Base-by-base conservation (phyloP, 2,113 vertebrate genomes). In the Desmodus rotundus region DNA sequence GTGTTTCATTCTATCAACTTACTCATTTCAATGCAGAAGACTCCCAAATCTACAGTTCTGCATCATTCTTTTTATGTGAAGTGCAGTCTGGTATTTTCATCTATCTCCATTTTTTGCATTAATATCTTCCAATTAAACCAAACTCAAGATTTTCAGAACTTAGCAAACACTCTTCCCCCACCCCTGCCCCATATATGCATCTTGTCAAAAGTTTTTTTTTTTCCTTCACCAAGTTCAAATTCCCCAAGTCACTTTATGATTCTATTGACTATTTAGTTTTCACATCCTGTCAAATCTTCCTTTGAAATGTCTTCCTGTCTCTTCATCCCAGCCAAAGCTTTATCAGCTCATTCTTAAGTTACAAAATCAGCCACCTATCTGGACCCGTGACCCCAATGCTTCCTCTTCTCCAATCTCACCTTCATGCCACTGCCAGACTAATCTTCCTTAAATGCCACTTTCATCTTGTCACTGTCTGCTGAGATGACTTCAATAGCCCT, bases 361-460 rank as follows among this genome's bases (percentile, higher is more conserved):
- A 86, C 1, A 2, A 78, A 81, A 77, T 73, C 28, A 65, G 77
- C 67, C 70, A 91, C 65, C 86, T 50, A 17, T 6, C 77, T 83
- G 91, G 89, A 78, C 72, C 93, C 13, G 5, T 76, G 95, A 89
- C 87, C 89, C 54, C 41, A 43, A 38, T 54, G 83, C 83, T 93
- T 67, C 91, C 87, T 96, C 89, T 70, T 94, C 61, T 91, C 63
- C 78, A 38, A 15, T 65, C 87, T 95, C 74, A 93, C 70, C 58
- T 94, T 93, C 65, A 31, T 65, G 68, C 50, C 68, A 80, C 76
- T 83, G 92, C 92, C 72, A 78, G 63, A 81, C 87, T 84, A 96
- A 96, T 97, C 93, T 96, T 89, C 96, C 85, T 77, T 95, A 96
- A 97, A 80, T 36, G 61, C 73, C 89, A 85, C 89, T 96, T 95